Evolutionary conservation across 2,113 vertebrate genomes (phyloP).

Genomic region (Xenopus laevis): DNA sequence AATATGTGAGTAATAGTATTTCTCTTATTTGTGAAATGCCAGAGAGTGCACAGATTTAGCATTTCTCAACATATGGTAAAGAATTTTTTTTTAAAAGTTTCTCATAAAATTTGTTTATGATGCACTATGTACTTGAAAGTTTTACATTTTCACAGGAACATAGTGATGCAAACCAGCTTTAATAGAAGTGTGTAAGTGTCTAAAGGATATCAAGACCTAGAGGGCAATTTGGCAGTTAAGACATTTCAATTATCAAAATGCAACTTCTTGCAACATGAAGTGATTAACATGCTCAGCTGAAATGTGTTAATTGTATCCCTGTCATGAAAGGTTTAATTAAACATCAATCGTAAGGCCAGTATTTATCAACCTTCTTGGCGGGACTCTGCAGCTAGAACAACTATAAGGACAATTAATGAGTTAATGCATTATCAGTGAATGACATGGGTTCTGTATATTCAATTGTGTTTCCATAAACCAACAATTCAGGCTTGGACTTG

Average conservation of each 20-base stretch:
- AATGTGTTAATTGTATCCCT: constrained; percentile 10
- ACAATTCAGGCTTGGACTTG: background rate
- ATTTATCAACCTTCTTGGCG: constrained; percentile 2
- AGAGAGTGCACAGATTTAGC: no score
- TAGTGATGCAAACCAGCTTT: no score
- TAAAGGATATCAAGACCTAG: background rate
- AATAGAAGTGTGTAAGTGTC: no score
- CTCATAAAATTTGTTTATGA: no score
- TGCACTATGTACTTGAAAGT: no score
- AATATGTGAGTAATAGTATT: no score
- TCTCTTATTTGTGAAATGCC: no score
- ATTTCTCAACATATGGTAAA: no score
- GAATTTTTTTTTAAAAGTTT: no score
- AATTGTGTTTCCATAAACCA: background rate
- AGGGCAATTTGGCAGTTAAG: constrained; percentile 2
- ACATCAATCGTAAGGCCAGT: constrained; percentile 13
- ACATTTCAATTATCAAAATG: constrained; percentile 31
- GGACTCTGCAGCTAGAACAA: background rate
- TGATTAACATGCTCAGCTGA: background rate
- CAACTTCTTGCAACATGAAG: constrained; percentile 13
- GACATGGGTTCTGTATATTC: background rate
- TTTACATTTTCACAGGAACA: no score
- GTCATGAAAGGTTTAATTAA: constrained; percentile 14
- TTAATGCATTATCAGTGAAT: background rate
- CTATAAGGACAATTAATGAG: background rate